Base-by-base conservation (phyloP, 2,888 invertebrate genomes). In the Euproctis similis region DNA sequence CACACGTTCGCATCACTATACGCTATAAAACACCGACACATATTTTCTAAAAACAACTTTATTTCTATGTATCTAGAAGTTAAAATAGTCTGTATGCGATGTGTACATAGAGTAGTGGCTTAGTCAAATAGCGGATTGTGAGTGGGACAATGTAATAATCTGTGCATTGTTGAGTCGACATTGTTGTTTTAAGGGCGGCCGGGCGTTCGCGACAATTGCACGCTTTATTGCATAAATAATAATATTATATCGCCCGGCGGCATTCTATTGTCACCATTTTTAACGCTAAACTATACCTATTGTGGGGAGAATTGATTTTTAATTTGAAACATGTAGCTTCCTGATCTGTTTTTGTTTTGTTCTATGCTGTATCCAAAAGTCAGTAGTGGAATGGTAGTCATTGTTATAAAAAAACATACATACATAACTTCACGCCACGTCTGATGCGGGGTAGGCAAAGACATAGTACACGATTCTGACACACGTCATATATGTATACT, bases 221-320 rank as follows among this genome's bases (percentile, higher is more conserved):
- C 67, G 76, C 75, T 81, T 81, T 84, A 84, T 84, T 82, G 80
- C 82, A 76, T 84, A 82, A 84, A 84, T 84, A 82, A 82, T 81
- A 81, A 77, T 75, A 72, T 81, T 81, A 81, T 77, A 73, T 74
- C 66, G 62, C 63, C 64, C 75, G 64, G 69, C 59, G 66, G 62
- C 65, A 61, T 67, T 68, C 64, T 68, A 75, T 74, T 71, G 78
- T 68, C 57, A 56, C n/a, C 65, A 56, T 68, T 71, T 67, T 75
- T 66, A 58, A n/a, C 53, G 58, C 57, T 56, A 58, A 60, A 69
- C 63, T 61, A 53, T 50, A 50, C 56, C 41, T 55, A 53, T 53
- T 57, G 53, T 57, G 31, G 30, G 24, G 32, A 24, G 31, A 34
- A 46, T 56, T 44, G 34, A 52, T 36, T 45, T 53, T 45, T 34